phyloP scores from a whole-genome alignment of 2,888 invertebrate genomes.

The Patella depressa region DNA sequence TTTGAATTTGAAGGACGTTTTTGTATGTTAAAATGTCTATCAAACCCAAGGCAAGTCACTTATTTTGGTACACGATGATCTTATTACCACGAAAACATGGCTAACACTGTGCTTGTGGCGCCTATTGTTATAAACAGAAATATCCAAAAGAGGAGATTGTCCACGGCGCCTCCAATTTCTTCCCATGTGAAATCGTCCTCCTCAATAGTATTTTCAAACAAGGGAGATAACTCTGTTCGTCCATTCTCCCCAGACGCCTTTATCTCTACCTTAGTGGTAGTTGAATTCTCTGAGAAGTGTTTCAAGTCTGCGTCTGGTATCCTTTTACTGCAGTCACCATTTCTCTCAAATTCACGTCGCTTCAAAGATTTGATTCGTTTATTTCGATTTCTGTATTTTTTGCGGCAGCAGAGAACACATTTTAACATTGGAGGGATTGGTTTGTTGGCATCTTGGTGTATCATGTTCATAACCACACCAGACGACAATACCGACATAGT shows the following conservation, averaged over 20 bases:
- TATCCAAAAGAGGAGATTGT: slow-evolving; percentile 42
- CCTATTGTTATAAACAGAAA: slow-evolving; percentile 38
- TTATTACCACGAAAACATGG: slow-evolving; percentile 33
- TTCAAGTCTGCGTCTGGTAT: slow-evolving; percentile 12
- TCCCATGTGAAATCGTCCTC: slow-evolving; percentile 27
- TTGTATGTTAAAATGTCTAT: no score
- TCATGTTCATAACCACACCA: slow-evolving; percentile 50
- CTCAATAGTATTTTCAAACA: slow-evolving; percentile 17
- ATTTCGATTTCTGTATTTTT: slow-evolving; percentile 17
- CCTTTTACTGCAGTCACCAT: slow-evolving; percentile 18
- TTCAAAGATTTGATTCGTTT: background rate
- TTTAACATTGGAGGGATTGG: slow-evolving; percentile 37
- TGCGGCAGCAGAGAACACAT: slow-evolving; percentile 36
- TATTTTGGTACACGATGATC: background rate
- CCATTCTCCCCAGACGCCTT: background rate
- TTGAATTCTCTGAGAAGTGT: background rate
- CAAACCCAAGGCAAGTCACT: no score
- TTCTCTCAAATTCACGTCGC: slow-evolving; percentile 6
- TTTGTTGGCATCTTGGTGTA: slow-evolving; percentile 42
- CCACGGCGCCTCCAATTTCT: slow-evolving; percentile 39
- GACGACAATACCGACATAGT: slow-evolving; percentile 52
- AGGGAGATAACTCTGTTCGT: slow-evolving; percentile 21
- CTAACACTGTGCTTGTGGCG: slow-evolving; percentile 37
- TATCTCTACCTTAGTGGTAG: slow-evolving; percentile 13
- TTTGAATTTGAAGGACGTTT: no score